Conservation (phyloP, 2,888 invertebrate genomes). For the Scaptomyza caliginosa region DNA sequence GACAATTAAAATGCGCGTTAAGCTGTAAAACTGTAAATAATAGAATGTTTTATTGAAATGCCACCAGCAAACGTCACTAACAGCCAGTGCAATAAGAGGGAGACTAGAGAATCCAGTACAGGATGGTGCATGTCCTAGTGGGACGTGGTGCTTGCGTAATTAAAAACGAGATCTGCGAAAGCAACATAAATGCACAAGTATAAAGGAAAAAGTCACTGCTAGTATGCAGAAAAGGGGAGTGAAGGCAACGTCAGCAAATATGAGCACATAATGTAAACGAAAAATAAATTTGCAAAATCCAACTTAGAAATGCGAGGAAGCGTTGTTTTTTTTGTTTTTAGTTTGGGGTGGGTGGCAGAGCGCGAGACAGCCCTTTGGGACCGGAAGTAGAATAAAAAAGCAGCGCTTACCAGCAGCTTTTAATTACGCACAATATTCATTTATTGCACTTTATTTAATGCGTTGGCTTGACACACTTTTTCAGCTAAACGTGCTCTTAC, state of each 20-base stretch:
- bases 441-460: conserved; percentile 40
- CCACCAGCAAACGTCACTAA: conserved; percentile 36
- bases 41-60: conserved; percentile 68
- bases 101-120: conserved; percentile 1
- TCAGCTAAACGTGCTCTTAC: conserved; percentile 16
- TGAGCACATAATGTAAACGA: conserved; percentile 63
- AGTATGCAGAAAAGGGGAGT: conserved; percentile 3
- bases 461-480: conserved; percentile 11
- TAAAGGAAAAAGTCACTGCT: conserved; percentile 23
- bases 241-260: conserved; percentile 24
- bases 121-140: conserved; percentile 11
- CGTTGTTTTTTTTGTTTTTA: background rate
- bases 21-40: conserved; percentile 71
- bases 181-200: conserved; percentile 47
- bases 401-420: conserved; percentile 45
- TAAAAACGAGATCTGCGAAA: conserved; percentile 65
- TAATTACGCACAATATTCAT: conserved; percentile 52
- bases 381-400: conserved; percentile 2
- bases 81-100: conserved; percentile 3
- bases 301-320: conserved; percentile 46
- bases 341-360: conserved; percentile 16
- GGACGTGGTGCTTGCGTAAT: conserved; percentile 51
- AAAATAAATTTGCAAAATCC: conserved; percentile 68
- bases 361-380: conserved; percentile 16
- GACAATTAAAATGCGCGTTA: conserved; percentile 69